These are phyloP conservation scores for Leptestheria dahalacensis DNA, from an alignment of 1,140 invertebrate species.

Conservation along the genomic window DNA sequence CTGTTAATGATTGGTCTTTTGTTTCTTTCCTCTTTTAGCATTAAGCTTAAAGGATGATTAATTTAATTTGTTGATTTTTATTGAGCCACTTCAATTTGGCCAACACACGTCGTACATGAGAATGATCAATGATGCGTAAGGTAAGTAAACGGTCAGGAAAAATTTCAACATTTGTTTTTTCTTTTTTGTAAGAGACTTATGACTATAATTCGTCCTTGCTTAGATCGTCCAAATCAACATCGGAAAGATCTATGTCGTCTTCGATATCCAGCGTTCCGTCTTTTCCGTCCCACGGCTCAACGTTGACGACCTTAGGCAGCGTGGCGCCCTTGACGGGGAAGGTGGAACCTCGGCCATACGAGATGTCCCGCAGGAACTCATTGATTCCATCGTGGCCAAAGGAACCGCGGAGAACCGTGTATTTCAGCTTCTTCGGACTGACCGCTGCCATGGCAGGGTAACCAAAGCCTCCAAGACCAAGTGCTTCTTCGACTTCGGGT, in stretches of 20 bases:
- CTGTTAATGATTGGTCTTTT: too few relatives aligned
- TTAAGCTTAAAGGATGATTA: too few relatives aligned
- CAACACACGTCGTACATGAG: too few relatives aligned
- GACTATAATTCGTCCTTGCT: slow-evolving; percentile 38
- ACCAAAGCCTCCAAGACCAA: slow-evolving; percentile 77
- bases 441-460: slow-evolving; percentile 87
- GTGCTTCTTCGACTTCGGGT: slow-evolving; percentile 60
- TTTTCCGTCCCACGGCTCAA: slow-evolving; percentile 90
- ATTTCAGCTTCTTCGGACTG: slow-evolving; percentile 94
- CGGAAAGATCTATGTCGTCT: slow-evolving; percentile 85
- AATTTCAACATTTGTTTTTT: too few relatives aligned
- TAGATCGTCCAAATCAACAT: slow-evolving; percentile 64
- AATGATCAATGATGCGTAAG: too few relatives aligned
- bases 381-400: slow-evolving; percentile 89
- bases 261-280: slow-evolving; percentile 77
- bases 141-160: too few relatives aligned
- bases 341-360: slow-evolving; percentile 85
- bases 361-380: slow-evolving; percentile 87
- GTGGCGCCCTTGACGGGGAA: slow-evolving; percentile 70
- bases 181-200: too few relatives aligned
- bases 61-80: too few relatives aligned
- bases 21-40: too few relatives aligned
- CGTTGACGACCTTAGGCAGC: slow-evolving; percentile 57
- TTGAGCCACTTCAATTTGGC: too few relatives aligned
- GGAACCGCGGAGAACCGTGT: slow-evolving; percentile 78